These are phyloP conservation scores for Colaptes auratus DNA, from an alignment of 2,113 vertebrate genomes.

Conservation along the genomic window DNA sequence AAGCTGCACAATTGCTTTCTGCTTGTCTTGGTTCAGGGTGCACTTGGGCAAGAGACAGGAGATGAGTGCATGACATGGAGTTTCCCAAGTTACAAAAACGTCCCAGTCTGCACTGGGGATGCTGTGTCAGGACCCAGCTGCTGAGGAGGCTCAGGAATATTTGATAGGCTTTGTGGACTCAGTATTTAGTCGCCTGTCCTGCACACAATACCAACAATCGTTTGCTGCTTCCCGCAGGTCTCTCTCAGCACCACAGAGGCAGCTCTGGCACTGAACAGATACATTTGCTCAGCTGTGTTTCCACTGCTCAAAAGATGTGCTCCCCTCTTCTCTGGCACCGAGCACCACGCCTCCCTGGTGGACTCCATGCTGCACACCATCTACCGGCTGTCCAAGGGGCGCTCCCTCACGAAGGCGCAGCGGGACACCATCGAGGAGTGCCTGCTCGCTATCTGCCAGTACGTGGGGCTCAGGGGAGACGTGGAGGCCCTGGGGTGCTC, in stretches of 20 bases:
- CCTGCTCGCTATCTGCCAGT: slow-evolving; percentile 94
- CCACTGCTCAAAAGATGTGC: slow-evolving; percentile 94
- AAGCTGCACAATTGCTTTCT: not conserved
- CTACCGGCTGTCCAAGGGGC: slow-evolving; percentile 95
- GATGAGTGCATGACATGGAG: not conserved
- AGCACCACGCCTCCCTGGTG: slow-evolving; percentile 89
- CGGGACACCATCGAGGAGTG: slow-evolving; percentile 97
- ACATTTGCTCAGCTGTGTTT: slow-evolving; percentile 92
- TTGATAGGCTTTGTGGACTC: not conserved
- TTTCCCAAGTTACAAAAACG: not conserved
- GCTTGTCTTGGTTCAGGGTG: not conserved
- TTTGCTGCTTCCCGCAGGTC: slow-evolving; percentile 77
- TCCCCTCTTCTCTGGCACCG: slow-evolving; percentile 92
- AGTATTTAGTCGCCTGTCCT: not conserved
- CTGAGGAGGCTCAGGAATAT: not conserved
- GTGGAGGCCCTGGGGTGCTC: not conserved
- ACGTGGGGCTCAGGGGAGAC: slow-evolving; percentile 21
- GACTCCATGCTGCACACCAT: slow-evolving; percentile 96
- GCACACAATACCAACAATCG: not conserved
- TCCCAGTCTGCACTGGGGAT: not conserved
- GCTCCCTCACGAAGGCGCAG: slow-evolving; percentile 96
- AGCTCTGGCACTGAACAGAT: slow-evolving; percentile 93
- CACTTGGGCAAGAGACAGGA: not conserved
- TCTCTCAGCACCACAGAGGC: slow-evolving; percentile 93
- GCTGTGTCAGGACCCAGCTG: not conserved